Base-by-base conservation (phyloP, 2,113 vertebrate genomes). In the Pelusios castaneus region DNA sequence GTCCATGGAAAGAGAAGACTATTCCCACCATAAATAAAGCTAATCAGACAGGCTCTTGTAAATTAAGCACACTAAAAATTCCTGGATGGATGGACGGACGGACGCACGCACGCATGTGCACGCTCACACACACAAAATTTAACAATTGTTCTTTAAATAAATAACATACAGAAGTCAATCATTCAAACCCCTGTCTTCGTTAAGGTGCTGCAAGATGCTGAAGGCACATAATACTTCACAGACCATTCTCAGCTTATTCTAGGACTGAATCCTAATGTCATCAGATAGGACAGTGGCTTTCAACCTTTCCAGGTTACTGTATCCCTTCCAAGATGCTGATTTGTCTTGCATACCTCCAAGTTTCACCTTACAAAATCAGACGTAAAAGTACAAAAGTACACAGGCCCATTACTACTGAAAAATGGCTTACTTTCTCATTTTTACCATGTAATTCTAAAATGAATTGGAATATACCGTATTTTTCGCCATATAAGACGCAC, bases 21-120 rank as follows among this genome's bases (percentile, higher is more conserved):
- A 96, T 95, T 94, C 75, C 93, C 90, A 80, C 73, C 89, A 93
- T 80, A 85, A 67, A 21, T 96, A 95, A 96, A 86, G 86, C 92
- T 94, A 97, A 96, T 97, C 95, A 97, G 92, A 94, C 91, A 85
- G 90, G 10, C 2, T 94, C 89, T 95, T 94, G 85, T 87, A 70
- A 92, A 97, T 95, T 91, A 95, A 95, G 95, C 95, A 82, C 85
- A 80, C 52, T 84, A 4, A 22, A 54, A 0, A 56, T 82, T 85
- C 79, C 86, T 87, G 84, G 73, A n/a, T n/a, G n/a, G n/a, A n/a
- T n/a, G n/a, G n/a, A n/a, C n/a, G n/a, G n/a, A n/a, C n/a, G n/a
- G n/a, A n/a, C n/a, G n/a, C 10, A 51, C 78, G 14, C 51, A 83
- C 80, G 47, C 43, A 49, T 34, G n/a, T 80, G 78, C 77, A 12